These are phyloP conservation scores for Galerucella calmariensis DNA, from an alignment of 2,888 invertebrate genomes.

Conservation along the genomic window DNA sequence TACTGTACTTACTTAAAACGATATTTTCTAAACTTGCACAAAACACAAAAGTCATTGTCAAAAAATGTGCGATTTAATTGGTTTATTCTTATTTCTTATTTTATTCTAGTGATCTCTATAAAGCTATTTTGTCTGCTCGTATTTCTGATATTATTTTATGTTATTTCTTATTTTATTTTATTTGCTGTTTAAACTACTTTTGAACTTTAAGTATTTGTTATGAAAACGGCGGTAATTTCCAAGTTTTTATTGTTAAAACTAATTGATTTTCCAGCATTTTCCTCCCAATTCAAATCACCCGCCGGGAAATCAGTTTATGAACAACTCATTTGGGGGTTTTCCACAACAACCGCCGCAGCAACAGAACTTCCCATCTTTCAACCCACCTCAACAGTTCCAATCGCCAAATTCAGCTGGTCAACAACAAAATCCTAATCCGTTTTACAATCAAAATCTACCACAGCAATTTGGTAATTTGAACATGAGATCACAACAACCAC, in stretches of 20 bases:
- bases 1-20: too few species aligned
- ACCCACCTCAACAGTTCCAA: conserved; percentile 19
- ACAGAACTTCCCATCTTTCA: conserved; percentile 24
- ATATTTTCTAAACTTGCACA: too few species aligned
- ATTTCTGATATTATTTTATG: too few species aligned
- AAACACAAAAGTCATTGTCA: too few species aligned
- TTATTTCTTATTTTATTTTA: too few species aligned
- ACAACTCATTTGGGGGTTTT: conserved; percentile 34
- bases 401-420: conserved; percentile 12
- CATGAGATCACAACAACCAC: conserved; percentile 54
- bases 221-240: too few species aligned
- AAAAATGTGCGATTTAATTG: too few species aligned
- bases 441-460: conserved; percentile 61
- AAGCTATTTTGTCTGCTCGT: too few species aligned
- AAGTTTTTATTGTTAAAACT: not conserved
- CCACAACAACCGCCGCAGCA: conserved; percentile 19
- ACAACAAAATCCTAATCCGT: conserved; percentile 56
- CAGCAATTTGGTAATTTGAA: conserved; percentile 69
- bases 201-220: too few species aligned
- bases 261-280: not conserved
- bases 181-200: too few species aligned
- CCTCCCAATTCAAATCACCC: conserved; percentile 12
- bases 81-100: too few species aligned
- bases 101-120: too few species aligned
- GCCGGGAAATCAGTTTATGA: conserved; percentile 5